Percentiles rank a stretch among this genome's conserved stretches.
These are phyloP conservation scores for Zapus hudsonius DNA, from an alignment of 2,113 vertebrate species.

Conservation along the genomic window DNA sequence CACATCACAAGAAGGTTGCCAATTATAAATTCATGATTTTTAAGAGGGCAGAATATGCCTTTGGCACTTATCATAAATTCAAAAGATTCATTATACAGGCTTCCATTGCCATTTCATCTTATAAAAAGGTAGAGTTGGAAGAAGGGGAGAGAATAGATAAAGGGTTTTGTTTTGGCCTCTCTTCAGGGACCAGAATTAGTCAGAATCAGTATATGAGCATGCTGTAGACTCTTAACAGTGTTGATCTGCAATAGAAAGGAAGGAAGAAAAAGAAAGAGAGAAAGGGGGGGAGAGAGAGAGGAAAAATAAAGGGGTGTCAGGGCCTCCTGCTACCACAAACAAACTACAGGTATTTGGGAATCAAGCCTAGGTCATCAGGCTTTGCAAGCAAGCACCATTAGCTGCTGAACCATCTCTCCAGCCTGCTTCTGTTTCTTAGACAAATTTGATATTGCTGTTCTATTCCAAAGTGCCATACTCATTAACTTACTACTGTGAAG, in stretches of 20 bases:
- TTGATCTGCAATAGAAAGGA: conserved; percentile 43
- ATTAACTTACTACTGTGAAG: conserved; percentile 17
- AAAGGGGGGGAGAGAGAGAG: too few relatives aligned
- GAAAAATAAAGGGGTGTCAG: too few relatives aligned
- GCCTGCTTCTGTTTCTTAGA: conserved; percentile 35
- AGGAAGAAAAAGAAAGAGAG: too few relatives aligned
- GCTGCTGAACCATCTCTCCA: background rate
- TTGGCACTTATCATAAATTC: background rate
- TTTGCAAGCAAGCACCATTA: too few relatives aligned
- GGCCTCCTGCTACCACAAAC: too few relatives aligned
- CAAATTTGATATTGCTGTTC: conserved; percentile 35
- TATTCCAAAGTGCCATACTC: conserved; percentile 20
- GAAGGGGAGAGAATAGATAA: background rate
- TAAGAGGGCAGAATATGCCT: background rate
- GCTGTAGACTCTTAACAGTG: conserved; percentile 11
- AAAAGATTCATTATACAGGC: fast-evolving
- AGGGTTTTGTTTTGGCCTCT: conserved; percentile 55
- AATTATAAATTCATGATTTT: conserved; percentile 41
- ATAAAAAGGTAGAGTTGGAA: conserved; percentile 36
- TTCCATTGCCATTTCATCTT: conserved; percentile 58
- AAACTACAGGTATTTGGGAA: background rate
- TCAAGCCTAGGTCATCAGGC: background rate
- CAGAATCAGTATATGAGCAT: background rate
- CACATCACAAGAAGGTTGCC: conserved; percentile 19
- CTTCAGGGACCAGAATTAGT: conserved; percentile 28